phyloP scores from a whole-genome alignment of 2,888 invertebrate species.

The Mayetiola destructor region DNA sequence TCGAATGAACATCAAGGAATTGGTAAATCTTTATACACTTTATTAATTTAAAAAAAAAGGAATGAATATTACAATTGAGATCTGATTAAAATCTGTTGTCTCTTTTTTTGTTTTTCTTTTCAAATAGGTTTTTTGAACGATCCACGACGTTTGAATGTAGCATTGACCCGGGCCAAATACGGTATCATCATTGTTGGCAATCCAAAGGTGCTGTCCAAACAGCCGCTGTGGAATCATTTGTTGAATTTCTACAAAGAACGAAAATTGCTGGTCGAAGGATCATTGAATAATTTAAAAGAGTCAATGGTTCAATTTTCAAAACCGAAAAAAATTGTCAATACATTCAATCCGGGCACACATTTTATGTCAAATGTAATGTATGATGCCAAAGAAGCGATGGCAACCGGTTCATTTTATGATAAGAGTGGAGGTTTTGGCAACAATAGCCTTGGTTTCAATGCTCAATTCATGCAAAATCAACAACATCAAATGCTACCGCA shows the following conservation, averaged over 20 bases:
- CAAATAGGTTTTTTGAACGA: too few species aligned
- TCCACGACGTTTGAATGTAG: slow-evolving; percentile 90
- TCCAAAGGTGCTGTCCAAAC: slow-evolving; percentile 95
- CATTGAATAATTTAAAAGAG: slow-evolving; percentile 90
- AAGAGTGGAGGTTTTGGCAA: slow-evolving; percentile 40
- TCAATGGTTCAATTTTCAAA: slow-evolving; percentile 94
- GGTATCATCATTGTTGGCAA: slow-evolving; percentile 98
- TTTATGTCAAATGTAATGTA: slow-evolving; percentile 97
- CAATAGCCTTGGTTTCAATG: slow-evolving; percentile 7
- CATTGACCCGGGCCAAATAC: slow-evolving; percentile 91
- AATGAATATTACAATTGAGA: too few species aligned
- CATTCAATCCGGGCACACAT: slow-evolving; percentile 88
- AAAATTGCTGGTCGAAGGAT: slow-evolving; percentile 85
- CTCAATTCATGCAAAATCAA: slow-evolving; percentile 8
- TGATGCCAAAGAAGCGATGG: slow-evolving; percentile 88
- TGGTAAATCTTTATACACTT: too few species aligned
- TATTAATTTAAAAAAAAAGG: too few species aligned
- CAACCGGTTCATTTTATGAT: slow-evolving; percentile 87
- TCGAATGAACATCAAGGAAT: slow-evolving; percentile 98
- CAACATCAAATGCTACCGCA: not conserved
- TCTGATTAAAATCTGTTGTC: too few species aligned
- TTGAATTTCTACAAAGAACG: slow-evolving; percentile 96
- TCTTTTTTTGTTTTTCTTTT: too few species aligned
- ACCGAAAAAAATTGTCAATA: slow-evolving; percentile 88
- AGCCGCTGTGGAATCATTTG: slow-evolving; percentile 96